A percentile compares a stretch with the other conserved stretches of the same genome.
These are phyloP conservation scores for Melanostigma gelatinosum DNA, from an alignment of 2,113 vertebrate species.

Conservation along the genomic window DNA sequence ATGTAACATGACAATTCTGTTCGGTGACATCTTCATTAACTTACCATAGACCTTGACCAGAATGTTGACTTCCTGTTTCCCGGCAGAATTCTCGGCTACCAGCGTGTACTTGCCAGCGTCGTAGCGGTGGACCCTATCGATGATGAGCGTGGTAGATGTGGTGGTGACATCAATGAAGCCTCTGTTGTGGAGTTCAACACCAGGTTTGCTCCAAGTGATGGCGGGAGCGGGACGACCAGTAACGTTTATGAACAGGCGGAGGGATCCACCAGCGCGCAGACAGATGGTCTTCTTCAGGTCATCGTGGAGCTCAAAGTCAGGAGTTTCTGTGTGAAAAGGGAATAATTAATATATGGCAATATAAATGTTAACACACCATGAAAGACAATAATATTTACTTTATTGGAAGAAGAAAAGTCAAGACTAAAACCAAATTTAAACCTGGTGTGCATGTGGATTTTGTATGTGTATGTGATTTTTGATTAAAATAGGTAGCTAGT, in stretches of 20 bases:
- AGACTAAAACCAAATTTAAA: neutral
- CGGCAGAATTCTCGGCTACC: slow-evolving; percentile 94
- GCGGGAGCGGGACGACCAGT: slow-evolving; percentile 91
- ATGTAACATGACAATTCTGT: neutral
- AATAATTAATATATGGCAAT: neutral
- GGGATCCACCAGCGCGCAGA: slow-evolving; percentile 90
- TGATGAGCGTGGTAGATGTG: slow-evolving; percentile 90
- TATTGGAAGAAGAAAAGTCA: neutral
- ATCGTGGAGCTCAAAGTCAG: slow-evolving; percentile 95
- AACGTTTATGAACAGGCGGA: slow-evolving; percentile 91
- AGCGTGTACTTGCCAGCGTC: slow-evolving; percentile 96
- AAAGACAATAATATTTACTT: neutral
- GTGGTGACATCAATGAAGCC: slow-evolving; percentile 93
- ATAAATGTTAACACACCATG: neutral
- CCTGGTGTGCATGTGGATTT: neutral
- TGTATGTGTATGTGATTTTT: neutral
- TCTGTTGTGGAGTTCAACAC: slow-evolving; percentile 89
- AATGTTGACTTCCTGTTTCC: slow-evolving; percentile 94
- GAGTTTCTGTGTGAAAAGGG: slow-evolving; percentile 86
- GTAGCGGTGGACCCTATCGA: slow-evolving; percentile 97
- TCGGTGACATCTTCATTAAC: slow-evolving; percentile 40
- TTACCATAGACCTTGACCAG: slow-evolving; percentile 97
- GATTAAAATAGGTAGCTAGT: neutral
- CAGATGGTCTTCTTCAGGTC: slow-evolving; percentile 96
- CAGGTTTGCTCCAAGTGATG: slow-evolving; percentile 94